phyloP scores from a whole-genome alignment of 2,888 invertebrate species.

The Nudaria mundana region DNA sequence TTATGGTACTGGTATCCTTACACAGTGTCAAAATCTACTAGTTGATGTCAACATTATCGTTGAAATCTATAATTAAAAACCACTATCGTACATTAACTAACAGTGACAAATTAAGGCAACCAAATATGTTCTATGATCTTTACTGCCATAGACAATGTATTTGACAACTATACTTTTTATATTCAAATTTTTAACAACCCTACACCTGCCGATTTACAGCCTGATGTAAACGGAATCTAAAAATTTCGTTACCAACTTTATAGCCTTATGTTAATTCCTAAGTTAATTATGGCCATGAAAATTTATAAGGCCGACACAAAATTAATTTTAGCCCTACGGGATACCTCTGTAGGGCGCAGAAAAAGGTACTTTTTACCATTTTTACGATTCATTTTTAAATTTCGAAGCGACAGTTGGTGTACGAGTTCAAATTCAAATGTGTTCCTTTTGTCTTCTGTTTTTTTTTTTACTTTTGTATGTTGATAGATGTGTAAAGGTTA shows the following conservation, averaged over 20 bases:
- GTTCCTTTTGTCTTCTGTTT: constrained; percentile 66
- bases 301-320: constrained; percentile 72
- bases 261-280: constrained; percentile 79
- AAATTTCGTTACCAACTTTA: constrained; percentile 78
- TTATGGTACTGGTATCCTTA: neutral
- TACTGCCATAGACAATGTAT: constrained; percentile 8
- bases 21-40: neutral
- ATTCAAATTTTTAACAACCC: constrained; percentile 18
- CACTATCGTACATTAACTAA: constrained; percentile 12
- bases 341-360: constrained; percentile 58
- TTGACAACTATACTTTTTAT: constrained; percentile 2
- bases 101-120: constrained; percentile 22
- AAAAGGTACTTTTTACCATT: constrained; percentile 56
- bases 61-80: neutral
- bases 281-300: constrained; percentile 79
- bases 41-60: neutral
- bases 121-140: constrained; percentile 21
- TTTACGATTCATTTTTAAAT: constrained; percentile 67
- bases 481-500: constrained; percentile 65
- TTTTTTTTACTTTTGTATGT: constrained; percentile 54
- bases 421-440: constrained; percentile 54
- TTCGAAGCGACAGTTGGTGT: constrained; percentile 70
- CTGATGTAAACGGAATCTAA: constrained; percentile 71
- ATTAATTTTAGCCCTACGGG: constrained; percentile 67
- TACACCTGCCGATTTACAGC: constrained; percentile 72